Evolutionary conservation across 1,140 invertebrate genomes (phyloP).

Genomic region (Sesamia nonagrioides): DNA sequence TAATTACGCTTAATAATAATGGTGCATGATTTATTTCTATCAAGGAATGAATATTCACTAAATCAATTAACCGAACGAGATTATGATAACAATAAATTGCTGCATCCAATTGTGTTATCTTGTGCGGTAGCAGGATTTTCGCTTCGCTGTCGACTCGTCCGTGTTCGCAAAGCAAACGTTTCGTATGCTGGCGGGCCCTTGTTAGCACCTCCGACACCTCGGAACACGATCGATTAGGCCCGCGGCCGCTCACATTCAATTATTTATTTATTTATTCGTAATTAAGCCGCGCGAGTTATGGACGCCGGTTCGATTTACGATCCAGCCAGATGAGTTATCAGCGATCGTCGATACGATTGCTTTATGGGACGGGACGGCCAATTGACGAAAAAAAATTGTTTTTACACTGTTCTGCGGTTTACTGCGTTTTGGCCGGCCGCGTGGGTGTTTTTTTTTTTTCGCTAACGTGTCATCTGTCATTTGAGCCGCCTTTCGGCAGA

Average conservation of each 20-base stretch:
- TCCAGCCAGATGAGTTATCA: slow-evolving; percentile 78
- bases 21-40: background rate
- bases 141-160: slow-evolving; percentile 33
- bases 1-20: no score
- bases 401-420: slow-evolving; percentile 30
- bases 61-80: slow-evolving; percentile 24
- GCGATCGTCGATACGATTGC: slow-evolving; percentile 58
- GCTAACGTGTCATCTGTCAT: background rate
- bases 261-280: slow-evolving; percentile 88
- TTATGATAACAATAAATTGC: slow-evolving; percentile 40
- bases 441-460: background rate
- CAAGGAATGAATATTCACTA: slow-evolving; percentile 1
- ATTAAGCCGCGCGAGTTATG: slow-evolving; percentile 85
- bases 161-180: slow-evolving; percentile 37
- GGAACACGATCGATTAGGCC: slow-evolving; percentile 82
- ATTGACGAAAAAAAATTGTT: slow-evolving; percentile 44
- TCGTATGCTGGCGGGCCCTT: slow-evolving; percentile 64
- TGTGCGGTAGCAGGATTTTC: slow-evolving; percentile 27
- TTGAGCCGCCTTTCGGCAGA: background rate
- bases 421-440: background rate
- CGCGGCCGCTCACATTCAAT: slow-evolving; percentile 86
- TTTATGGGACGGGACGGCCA: slow-evolving; percentile 61
- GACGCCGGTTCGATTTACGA: slow-evolving; percentile 76
- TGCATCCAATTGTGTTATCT: slow-evolving; percentile 45
- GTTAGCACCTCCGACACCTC: slow-evolving; percentile 82